These are phyloP conservation scores for Alligator sinensis DNA, from an alignment of 2,113 vertebrate genomes.

Conservation along the genomic window DNA sequence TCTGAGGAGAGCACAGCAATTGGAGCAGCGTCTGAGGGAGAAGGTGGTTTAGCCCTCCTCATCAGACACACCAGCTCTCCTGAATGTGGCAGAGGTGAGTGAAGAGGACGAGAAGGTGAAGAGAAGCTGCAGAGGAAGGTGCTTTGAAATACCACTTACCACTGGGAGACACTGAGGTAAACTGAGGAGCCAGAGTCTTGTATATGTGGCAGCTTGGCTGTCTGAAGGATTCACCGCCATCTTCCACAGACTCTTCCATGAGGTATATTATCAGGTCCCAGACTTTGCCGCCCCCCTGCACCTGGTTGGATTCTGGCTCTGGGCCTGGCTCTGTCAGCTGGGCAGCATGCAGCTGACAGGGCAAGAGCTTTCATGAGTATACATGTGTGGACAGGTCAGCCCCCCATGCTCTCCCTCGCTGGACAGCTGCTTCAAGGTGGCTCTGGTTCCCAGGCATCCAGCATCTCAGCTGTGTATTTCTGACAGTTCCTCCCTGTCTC, in stretches of 20 bases:
- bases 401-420: constrained; percentile 85
- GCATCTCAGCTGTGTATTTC: constrained; percentile 83
- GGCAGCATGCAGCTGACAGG: constrained; percentile 43
- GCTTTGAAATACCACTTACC: constrained; percentile 83
- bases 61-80: neutral
- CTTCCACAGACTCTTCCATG: constrained; percentile 81
- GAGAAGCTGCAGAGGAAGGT: constrained; percentile 74
- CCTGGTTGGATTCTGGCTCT: constrained; percentile 88
- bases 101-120: neutral
- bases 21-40: constrained; percentile 79
- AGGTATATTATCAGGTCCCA: constrained; percentile 83
- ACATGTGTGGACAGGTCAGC: constrained; percentile 87
- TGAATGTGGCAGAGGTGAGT: neutral
- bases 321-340: constrained; percentile 86
- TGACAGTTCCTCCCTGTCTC: constrained; percentile 90
- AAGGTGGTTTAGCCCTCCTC: constrained; percentile 1
- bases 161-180: constrained; percentile 86
- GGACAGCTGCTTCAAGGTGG: constrained; percentile 83
- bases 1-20: constrained; percentile 75
- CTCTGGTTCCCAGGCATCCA: constrained; percentile 77
- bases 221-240: constrained; percentile 87
- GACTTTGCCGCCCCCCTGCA: constrained; percentile 81
- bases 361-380: constrained; percentile 79
- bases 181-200: constrained; percentile 76
- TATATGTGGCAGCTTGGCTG: constrained; percentile 87